Evolutionary conservation across 1,140 invertebrate species (phyloP), one percentile per base, ranked within the genome.

Genomic region (Proales similis): DNA sequence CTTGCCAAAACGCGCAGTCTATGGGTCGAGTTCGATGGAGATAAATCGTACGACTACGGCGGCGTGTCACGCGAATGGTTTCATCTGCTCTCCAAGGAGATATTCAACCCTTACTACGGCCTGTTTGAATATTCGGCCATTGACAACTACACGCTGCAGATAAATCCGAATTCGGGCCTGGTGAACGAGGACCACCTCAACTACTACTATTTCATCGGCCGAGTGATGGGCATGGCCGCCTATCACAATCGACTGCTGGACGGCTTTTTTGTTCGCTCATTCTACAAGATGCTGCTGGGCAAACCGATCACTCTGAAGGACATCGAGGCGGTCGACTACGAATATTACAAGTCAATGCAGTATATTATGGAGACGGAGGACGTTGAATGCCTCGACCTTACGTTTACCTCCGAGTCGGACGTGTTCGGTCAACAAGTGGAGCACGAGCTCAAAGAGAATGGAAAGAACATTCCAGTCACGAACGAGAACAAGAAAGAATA

Each of bases 51-150:
- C 29, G 94, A 99, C 79, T 98, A 98, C 75, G 93, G 94, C 64
- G 94, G 94, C 53, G 81, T 97, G 43, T 65, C 72, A 4, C 68
- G 75, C 36, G 93, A 98, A 81, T 97, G 91, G 90, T 98, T 97
- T 79, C 97, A 94, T 79, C 81, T 97, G 26, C 77, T 99, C 24
- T 96, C 91, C 0, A 94, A 94, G 77, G 92, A 98, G 81, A 96
- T 97, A 90, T 97, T 97, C 75, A 97, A 97, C 79, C 93, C 93
- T 1, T 97, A 97, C 72, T 98, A 98, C 77, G 92, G 92, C 0
- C 80, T 98, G 14, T 98, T 98, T 80, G 92, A 98, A 78, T 97
- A 97, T 80, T 95, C 91, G 11, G 92, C 93, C 12, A 93, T 92
- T 74, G 93, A 98, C 74, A 97, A 97, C 79, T 98, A 98, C 75